These are phyloP conservation scores for Diachasma alloeum DNA, from an alignment of 1,140 invertebrate genomes.

Conservation along the genomic window DNA sequence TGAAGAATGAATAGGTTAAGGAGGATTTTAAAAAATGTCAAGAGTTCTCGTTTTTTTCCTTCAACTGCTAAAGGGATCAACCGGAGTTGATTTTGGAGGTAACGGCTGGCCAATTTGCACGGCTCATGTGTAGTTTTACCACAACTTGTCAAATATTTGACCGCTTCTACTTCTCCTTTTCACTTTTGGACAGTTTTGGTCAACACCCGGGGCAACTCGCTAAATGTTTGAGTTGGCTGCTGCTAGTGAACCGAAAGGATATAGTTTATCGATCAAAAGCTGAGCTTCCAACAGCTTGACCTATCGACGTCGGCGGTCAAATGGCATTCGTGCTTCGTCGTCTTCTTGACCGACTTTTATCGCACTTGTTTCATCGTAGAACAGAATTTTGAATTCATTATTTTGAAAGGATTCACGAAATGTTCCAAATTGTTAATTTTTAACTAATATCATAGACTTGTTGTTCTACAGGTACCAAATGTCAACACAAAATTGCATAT, in stretches of 20 bases:
- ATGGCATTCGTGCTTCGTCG: background rate
- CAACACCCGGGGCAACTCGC: slow-evolving; percentile 1
- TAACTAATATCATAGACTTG: no score
- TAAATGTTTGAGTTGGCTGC: slow-evolving; percentile 2
- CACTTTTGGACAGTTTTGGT: slow-evolving; percentile 22
- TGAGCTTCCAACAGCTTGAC: background rate
- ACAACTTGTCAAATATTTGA: slow-evolving; percentile 36
- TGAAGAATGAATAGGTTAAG: background rate
- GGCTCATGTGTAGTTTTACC: slow-evolving; percentile 11
- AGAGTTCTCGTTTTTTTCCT: background rate
- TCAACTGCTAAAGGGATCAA: background rate
- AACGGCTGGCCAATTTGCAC: background rate
- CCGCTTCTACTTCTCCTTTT: slow-evolving; percentile 26
- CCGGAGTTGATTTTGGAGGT: background rate
- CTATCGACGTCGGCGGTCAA: background rate
- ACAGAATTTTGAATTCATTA: no score
- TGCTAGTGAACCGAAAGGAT: background rate
- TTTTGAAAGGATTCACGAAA: no score
- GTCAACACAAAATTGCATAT: no score
- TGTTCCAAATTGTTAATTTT: no score
- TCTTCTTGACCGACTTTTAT: background rate
- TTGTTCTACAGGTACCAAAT: no score
- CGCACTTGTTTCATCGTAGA: no score
- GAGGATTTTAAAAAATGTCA: background rate
- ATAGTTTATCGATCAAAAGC: background rate